Percentiles rank a stretch among this genome's conserved stretches.
Conservation (phyloP, 2,888 invertebrate genomes). For the Sisyra nigra region DNA sequence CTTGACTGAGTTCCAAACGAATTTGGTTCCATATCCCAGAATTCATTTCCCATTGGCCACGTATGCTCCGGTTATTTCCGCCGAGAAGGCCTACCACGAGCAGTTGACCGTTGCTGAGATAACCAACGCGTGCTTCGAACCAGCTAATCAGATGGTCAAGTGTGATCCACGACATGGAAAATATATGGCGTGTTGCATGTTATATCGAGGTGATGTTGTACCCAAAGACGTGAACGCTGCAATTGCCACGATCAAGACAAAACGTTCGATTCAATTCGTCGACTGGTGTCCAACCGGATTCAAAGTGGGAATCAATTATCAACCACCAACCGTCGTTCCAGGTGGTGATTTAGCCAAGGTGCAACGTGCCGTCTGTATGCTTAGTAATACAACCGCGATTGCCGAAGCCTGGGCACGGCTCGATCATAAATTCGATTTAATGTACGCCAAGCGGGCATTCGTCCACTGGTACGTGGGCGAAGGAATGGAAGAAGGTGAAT, state of each 20-base stretch:
- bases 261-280: conserved; percentile 76
- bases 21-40: conserved; percentile 85
- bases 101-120: conserved; percentile 82
- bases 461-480: conserved; percentile 90
- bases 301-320: conserved; percentile 77
- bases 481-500: conserved; percentile 80
- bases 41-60: conserved; percentile 89
- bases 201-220: conserved; percentile 86
- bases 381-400: conserved; percentile 92
- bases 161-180: conserved; percentile 83
- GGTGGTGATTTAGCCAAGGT: conserved; percentile 87
- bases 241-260: conserved; percentile 89
- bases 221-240: conserved; percentile 89
- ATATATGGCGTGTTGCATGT: conserved; percentile 90
- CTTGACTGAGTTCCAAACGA: conserved; percentile 87
- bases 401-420: conserved; percentile 92
- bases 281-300: conserved; percentile 79
- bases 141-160: conserved; percentile 86
- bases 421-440: conserved; percentile 89
- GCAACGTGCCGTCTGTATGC: conserved; percentile 90
- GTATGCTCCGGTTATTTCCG: conserved; percentile 82
- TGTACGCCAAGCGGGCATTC: conserved; percentile 92
- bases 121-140: conserved; percentile 90
- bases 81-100: conserved; percentile 87
- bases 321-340: conserved; percentile 80